phyloP scores from a whole-genome alignment of 37 sponge, comb jelly and placozoan species.

The Ephydatia muelleri region DNA sequence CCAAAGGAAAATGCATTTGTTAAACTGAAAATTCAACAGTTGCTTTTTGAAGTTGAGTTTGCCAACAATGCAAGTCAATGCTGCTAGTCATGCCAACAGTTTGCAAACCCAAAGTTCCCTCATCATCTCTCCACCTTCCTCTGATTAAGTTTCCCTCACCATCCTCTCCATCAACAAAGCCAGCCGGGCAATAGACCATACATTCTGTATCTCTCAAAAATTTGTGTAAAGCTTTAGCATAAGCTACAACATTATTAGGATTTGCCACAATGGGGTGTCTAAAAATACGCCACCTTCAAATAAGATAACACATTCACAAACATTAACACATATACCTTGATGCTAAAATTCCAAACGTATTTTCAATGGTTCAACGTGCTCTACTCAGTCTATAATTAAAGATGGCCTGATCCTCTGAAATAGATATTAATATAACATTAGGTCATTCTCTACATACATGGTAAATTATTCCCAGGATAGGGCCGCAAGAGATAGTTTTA shows the following conservation, averaged over 20 bases:
- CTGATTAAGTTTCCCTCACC: conserved; percentile 28
- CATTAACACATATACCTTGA: too few species aligned
- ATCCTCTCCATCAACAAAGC: conserved; percentile 51
- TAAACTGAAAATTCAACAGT: too few species aligned
- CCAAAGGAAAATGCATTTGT: too few species aligned
- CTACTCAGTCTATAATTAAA: conserved; percentile 26
- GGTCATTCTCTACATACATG: background rate
- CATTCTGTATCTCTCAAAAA: conserved; percentile 23
- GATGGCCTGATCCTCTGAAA: background rate
- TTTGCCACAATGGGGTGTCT: conserved; percentile 23
- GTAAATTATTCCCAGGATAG: conserved; percentile 36
- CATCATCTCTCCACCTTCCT: conserved; percentile 33
- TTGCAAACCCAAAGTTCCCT: background rate
- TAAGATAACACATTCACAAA: too few species aligned
- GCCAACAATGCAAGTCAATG: too few species aligned
- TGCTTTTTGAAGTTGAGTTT: too few species aligned
- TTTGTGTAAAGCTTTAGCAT: conserved; percentile 30
- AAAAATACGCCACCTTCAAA: conserved; percentile 42
- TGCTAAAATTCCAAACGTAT: conserved; percentile 49
- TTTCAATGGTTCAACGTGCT: conserved; percentile 39
- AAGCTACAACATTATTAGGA: conserved; percentile 30
- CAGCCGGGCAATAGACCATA: conserved; percentile 15
- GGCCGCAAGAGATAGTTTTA: conserved; percentile 23
- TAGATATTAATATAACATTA: background rate
- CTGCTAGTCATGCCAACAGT: too few species aligned